These are phyloP conservation scores for Falco naumanni DNA, from an alignment of 2,797 vertebrate species.

Conservation along the genomic window DNA sequence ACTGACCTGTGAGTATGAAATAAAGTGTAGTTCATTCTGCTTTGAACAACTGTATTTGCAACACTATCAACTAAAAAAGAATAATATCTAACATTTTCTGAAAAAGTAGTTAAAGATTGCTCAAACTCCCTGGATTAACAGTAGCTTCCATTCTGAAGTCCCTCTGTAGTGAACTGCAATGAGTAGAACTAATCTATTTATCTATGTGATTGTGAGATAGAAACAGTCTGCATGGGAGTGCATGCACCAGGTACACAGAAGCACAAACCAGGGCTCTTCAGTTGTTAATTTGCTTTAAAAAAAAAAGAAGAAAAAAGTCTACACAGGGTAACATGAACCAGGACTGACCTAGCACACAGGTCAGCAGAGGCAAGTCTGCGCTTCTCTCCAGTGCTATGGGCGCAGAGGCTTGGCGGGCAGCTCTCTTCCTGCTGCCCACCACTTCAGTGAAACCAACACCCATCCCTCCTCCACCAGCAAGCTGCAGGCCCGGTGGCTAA, in stretches of 20 bases:
- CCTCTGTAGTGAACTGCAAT: not conserved
- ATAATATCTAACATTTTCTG: not conserved
- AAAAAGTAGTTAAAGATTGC: not conserved
- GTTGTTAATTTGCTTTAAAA: not conserved
- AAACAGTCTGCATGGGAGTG: not conserved
- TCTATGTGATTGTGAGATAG: not conserved
- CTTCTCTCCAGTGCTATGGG: not conserved
- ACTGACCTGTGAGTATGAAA: not conserved
- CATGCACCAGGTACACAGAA: not conserved
- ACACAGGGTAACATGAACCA: not conserved
- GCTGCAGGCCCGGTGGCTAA: accelerated
- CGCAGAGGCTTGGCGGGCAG: not conserved
- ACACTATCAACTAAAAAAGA: not conserved
- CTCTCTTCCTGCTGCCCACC: not conserved
- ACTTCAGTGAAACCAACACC: not conserved
- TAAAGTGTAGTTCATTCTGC: not conserved
- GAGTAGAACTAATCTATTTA: not conserved
- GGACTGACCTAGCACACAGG: not conserved
- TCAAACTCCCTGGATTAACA: not conserved
- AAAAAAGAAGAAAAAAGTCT: not conserved
- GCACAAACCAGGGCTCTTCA: not conserved
- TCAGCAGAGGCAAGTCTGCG: not conserved
- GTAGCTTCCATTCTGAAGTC: not conserved
- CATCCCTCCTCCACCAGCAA: not conserved
- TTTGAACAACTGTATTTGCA: not conserved